Percentiles rank a stretch among this genome's conserved stretches.
phyloP scores from a whole-genome alignment of 2,888 invertebrate species.

The Cremastinae sp. region DNA sequence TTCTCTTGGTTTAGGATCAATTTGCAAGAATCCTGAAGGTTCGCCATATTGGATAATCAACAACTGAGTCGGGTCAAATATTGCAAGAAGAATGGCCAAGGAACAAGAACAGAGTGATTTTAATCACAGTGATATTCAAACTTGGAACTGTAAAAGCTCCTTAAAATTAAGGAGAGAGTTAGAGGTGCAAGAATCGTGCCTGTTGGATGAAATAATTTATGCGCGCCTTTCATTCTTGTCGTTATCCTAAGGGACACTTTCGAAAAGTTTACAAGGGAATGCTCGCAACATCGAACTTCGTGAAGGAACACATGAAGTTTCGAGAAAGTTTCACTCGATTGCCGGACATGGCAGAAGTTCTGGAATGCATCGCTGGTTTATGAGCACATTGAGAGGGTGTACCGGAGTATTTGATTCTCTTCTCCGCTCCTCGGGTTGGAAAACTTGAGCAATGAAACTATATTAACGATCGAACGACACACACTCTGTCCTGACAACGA shows the following conservation, averaged over 20 bases:
- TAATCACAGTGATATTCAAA: no score
- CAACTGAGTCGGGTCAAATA: conserved; percentile 23
- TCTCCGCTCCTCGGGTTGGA: neutral
- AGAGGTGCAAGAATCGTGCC: no score
- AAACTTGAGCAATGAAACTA: neutral
- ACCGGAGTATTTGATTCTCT: neutral
- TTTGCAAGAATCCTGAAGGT: conserved; percentile 30
- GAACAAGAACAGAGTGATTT: neutral
- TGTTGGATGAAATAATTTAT: conserved; percentile 4
- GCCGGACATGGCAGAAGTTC: conserved; percentile 24
- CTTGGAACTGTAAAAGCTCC: no score
- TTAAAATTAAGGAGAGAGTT: no score
- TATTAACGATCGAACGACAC: neutral
- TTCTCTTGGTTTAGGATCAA: conserved; percentile 27
- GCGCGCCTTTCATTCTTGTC: conserved; percentile 1
- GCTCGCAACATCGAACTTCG: conserved; percentile 39
- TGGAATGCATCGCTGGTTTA: conserved; percentile 31
- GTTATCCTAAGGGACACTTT: conserved; percentile 12
- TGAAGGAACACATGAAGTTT: conserved; percentile 45
- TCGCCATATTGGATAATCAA: conserved; percentile 13
- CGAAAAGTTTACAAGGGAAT: conserved; percentile 31
- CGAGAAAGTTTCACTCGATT: conserved; percentile 4
- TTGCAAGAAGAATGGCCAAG: neutral
- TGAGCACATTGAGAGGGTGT: neutral
- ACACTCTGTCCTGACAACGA: neutral